These are phyloP conservation scores for Drosophila ananassae DNA, from an alignment of 1,140 invertebrate species.

Conservation along the genomic window DNA sequence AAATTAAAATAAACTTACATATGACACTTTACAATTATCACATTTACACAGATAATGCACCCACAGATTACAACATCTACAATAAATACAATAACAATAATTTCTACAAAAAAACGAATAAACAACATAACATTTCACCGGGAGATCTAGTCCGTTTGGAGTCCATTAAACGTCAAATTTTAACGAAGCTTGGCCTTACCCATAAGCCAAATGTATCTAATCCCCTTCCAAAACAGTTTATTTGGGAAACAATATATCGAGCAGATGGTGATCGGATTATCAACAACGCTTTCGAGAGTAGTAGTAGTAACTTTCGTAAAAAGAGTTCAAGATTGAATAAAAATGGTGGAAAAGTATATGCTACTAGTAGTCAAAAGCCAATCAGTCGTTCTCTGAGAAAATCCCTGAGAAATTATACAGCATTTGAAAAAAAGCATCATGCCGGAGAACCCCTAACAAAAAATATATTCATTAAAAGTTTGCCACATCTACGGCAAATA, in stretches of 20 bases:
- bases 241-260: slow-evolving; percentile 88
- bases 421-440: not conserved
- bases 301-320: slow-evolving; percentile 6
- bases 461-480: slow-evolving; percentile 13
- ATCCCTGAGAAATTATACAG: slow-evolving; percentile 18
- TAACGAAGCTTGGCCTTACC: slow-evolving; percentile 89
- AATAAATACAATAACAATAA: slow-evolving; percentile 59
- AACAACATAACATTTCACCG: slow-evolving; percentile 52
- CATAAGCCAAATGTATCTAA: slow-evolving; percentile 89
- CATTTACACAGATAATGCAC: slow-evolving; percentile 77
- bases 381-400: slow-evolving; percentile 11
- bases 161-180: slow-evolving; percentile 91
- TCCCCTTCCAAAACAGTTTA: slow-evolving; percentile 87
- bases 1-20: slow-evolving; percentile 37
- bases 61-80: slow-evolving; percentile 71
- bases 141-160: slow-evolving; percentile 88
- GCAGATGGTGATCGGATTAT: slow-evolving; percentile 84
- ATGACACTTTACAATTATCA: slow-evolving; percentile 72
- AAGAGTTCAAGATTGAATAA: slow-evolving; percentile 6
- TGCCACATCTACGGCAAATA: slow-evolving; percentile 19
- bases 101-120: slow-evolving; percentile 55
- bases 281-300: slow-evolving; percentile 47
- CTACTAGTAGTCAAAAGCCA: slow-evolving; percentile 2
- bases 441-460: slow-evolving; percentile 7
- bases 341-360: not conserved